Conservation (phyloP, 2,888 invertebrate genomes). For the Apamea sordens region DNA sequence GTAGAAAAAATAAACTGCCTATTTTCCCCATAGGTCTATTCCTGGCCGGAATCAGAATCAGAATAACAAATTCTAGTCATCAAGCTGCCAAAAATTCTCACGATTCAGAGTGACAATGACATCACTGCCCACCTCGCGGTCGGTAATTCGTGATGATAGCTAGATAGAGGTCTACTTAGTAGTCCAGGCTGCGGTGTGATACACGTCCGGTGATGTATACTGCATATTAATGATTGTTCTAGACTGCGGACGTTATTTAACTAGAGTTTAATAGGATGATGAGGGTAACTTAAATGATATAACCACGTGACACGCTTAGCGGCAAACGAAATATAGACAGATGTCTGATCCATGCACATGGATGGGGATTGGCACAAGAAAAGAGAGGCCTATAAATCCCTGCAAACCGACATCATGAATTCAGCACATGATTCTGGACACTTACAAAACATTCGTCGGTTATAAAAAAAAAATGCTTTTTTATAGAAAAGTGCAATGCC, state of each 20-base stretch:
- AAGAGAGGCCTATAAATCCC: too few relatives aligned
- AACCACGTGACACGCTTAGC: not conserved
- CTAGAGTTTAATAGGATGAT: not conserved
- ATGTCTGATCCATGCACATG: not conserved
- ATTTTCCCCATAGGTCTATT: constrained; percentile 5
- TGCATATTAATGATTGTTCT: constrained; percentile 47
- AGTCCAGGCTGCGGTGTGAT: constrained; percentile 23
- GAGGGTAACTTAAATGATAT: not conserved
- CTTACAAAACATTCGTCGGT: too few relatives aligned
- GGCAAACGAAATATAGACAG: not conserved
- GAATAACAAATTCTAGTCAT: constrained; percentile 2
- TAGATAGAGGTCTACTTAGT: constrained; percentile 28
- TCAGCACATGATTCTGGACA: too few relatives aligned
- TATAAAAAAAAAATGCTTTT: too few relatives aligned
- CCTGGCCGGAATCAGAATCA: constrained; percentile 1
- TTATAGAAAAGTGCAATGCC: too few relatives aligned
- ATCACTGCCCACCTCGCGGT: constrained; percentile 33
- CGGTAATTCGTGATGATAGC: constrained; percentile 33
- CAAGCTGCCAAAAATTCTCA: constrained; percentile 4
- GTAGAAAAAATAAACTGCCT: not conserved
- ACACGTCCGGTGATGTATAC: constrained; percentile 24
- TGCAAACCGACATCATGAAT: too few relatives aligned
- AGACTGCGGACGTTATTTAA: constrained; percentile 1
- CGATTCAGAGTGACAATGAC: constrained; percentile 24
- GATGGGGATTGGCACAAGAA: too few relatives aligned